phyloP scores from a whole-genome alignment of 2,113 vertebrate species.

The Gambusia holbrooki region DNA sequence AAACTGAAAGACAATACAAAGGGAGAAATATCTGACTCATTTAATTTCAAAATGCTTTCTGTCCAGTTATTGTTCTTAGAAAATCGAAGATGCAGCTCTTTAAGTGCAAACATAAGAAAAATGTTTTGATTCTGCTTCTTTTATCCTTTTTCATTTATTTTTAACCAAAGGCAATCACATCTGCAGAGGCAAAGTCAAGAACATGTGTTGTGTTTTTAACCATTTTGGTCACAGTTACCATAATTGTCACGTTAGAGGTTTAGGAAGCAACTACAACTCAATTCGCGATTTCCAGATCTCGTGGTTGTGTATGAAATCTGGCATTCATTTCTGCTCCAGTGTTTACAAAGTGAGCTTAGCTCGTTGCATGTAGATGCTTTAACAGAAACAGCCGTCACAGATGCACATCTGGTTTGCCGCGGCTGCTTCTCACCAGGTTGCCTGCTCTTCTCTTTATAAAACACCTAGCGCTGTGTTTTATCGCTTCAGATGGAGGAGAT shows the following conservation, averaged over 20 bases:
- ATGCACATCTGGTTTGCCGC: constrained; percentile 49
- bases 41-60: not conserved
- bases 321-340: constrained; percentile 16
- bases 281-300: not conserved
- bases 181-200: not conserved
- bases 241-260: not conserved
- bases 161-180: not conserved
- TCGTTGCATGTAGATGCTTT: constrained; percentile 30
- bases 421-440: constrained; percentile 17
- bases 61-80: not conserved
- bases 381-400: not conserved
- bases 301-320: constrained; percentile 1
- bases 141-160: not conserved
- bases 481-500: not conserved
- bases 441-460: constrained; percentile 29
- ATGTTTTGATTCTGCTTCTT: constrained; percentile 15
- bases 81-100: not conserved
- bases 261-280: not conserved
- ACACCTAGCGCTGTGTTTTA: constrained; percentile 1
- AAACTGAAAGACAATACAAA: not conserved
- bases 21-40: not conserved
- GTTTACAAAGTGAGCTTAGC: constrained; percentile 35
- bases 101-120: not conserved
- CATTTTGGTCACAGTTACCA: no score
- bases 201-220: not conserved